These are phyloP conservation scores for Barypeithes pellucidus DNA, from an alignment of 2,888 invertebrate genomes.

Conservation along the genomic window DNA sequence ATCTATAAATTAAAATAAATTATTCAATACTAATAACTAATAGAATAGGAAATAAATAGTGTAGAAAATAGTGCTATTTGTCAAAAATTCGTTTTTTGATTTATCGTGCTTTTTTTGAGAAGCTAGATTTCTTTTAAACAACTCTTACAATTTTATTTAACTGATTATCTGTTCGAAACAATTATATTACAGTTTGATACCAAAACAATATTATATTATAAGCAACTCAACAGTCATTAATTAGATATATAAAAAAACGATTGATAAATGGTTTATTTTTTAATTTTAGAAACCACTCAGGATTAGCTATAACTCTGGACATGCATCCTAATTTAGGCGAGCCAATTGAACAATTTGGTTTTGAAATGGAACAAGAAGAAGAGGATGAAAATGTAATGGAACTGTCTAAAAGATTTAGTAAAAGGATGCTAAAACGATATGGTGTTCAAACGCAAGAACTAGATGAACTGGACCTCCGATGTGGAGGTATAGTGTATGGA, in stretches of 20 bases:
- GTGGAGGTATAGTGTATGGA: conserved; percentile 81
- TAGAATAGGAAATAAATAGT: too few relatives aligned
- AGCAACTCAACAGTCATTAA: too few relatives aligned
- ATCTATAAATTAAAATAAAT: background rate
- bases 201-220: too few relatives aligned
- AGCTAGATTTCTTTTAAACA: too few relatives aligned
- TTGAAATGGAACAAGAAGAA: conserved; percentile 83
- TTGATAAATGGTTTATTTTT: too few relatives aligned
- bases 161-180: too few relatives aligned
- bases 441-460: conserved; percentile 84
- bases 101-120: too few relatives aligned
- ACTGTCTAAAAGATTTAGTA: conserved; percentile 81
- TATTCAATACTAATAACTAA: background rate
- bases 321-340: conserved; percentile 85
- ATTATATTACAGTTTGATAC: too few relatives aligned
- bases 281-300: conserved; percentile 59
- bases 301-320: conserved; percentile 69
- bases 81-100: too few relatives aligned
- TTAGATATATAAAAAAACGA: too few relatives aligned
- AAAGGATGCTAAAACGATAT: conserved; percentile 76
- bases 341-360: conserved; percentile 83
- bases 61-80: too few relatives aligned
- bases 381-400: conserved; percentile 84
- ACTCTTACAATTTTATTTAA: too few relatives aligned
- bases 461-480: conserved; percentile 82